Evolutionary conservation across 1,140 invertebrate species (phyloP), one percentile per base, ranked within the genome.

Genomic region (Gonioctena quinquepunctata): DNA sequence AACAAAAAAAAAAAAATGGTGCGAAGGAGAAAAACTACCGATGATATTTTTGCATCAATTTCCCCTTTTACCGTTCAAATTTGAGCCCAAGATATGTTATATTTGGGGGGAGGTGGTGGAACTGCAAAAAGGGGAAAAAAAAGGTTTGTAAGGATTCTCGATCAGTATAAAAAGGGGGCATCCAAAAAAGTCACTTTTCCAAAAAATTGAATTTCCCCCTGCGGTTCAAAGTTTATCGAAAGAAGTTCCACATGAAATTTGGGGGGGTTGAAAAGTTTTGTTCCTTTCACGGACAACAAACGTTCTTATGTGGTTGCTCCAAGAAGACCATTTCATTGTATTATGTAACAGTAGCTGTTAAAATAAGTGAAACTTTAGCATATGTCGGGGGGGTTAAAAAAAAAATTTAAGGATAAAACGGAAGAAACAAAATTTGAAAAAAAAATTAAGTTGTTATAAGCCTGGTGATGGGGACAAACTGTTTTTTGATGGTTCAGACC

Each of bases 51-150:
- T 79, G 92, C 93, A 69, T 88, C 90, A 76, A 92, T 96, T 86
- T 96, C 96, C 0, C 85, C 96, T 16, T 99, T 98, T 83, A 91
- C 92, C 1, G 86, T 98, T 21, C 92, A 95, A 83, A 93, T 94
- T 85, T 99, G 27, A 95, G 94, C 23, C 94, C 92, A 84, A 89
- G 95, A 69, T 96, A 99, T 86, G 90, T 99, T 77, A 84, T 99
- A n/a, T 56, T 94, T 99, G 23, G 96, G 93, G 72, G 97, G 97
- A 49, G 97, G 97, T 56, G 97, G 97, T 63, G 96, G 97, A 56
- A 92, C 93, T n/a, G 92, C 95, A 18, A 98, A 96, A 85, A 98
- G 96, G 50, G 97, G 97, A 19, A 93, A 99, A 68, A 99, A 99
- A 89, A 94, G 94, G 84, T 96, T 99, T 87, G 96, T 94, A 85